Base-by-base conservation (phyloP, 2,113 vertebrate genomes). In the Ochotona princeps region DNA sequence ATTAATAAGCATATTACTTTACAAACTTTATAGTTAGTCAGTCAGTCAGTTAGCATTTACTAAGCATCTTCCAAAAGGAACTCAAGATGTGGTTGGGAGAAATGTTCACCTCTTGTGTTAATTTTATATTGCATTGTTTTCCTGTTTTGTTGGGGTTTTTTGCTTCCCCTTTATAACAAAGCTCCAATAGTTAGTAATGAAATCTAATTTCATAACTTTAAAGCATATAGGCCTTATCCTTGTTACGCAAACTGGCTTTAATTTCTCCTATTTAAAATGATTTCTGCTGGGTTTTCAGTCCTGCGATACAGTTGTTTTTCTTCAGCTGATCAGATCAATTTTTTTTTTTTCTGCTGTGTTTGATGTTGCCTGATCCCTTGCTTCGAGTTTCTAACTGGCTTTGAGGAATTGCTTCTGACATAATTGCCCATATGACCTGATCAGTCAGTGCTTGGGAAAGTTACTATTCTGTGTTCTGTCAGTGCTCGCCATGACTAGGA, bases 21-120 rank as follows among this genome's bases (percentile, higher is more conserved):
- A 28, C 8, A 69, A 30, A 61, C 23, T 21, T 73, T 89, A 89
- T 15, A 49, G 72, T 89, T 81, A 61, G 76, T 10, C 60, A 63
- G 74, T n/a, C n/a, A n/a, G n/a, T n/a, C 5, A 3, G 38, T 18
- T 12, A 76, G 0, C 18, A 32, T 57, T 83, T 38, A 61, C 25
- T 82, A 66, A 88, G 38, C 82, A 9, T 94, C 21, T 76, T 88
- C 26, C n/a, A 63, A 38, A 93, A 84, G 28, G 15, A 86, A 70
- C 60, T 83, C n/a, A 60, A 75, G 26, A 12, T 79, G 89, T 88
- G 25, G 2, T 75, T 85, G 38, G 21, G 70, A 90, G 47, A 84
- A 38, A n/a, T 88, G 18, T 51, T 57, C 49, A 78, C 17, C 17
- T 25, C 26, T 7, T 74, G 32, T 54, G 49, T 28, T 63, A 47